Evolutionary conservation across 2,797 vertebrate genomes (phyloP).

Genomic region (Anabas testudineus): DNA sequence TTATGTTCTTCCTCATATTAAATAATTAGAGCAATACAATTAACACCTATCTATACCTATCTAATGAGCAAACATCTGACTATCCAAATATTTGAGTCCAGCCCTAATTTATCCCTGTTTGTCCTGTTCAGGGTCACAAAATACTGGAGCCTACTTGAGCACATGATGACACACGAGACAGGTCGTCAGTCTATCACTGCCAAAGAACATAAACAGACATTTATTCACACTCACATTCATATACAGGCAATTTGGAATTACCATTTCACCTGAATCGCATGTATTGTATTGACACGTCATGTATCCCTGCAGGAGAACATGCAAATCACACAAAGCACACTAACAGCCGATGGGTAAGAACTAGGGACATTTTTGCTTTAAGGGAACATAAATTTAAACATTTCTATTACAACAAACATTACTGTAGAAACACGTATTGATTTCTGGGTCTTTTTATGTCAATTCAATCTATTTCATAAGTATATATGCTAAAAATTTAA

Average conservation of each 20-base stretch:
- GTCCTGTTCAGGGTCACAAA: constrained; percentile 25
- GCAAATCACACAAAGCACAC: not conserved
- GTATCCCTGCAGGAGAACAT: not conserved
- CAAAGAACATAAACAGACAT: constrained; percentile 2
- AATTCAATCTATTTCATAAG: not conserved
- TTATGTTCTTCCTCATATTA: too few relatives aligned
- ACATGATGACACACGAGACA: not conserved
- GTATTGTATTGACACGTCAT: too few relatives aligned
- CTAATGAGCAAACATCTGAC: too few relatives aligned
- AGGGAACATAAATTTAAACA: not conserved
- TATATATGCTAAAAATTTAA: too few relatives aligned
- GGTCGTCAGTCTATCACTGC: not conserved
- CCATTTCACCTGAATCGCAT: not conserved
- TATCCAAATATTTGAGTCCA: not conserved
- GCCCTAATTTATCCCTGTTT: not conserved
- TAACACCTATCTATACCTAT: too few relatives aligned
- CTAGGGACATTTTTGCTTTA: not conserved
- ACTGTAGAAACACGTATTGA: not conserved
- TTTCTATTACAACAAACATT: not conserved
- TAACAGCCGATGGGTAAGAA: not conserved
- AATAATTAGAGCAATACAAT: too few relatives aligned
- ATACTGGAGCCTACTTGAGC: not conserved
- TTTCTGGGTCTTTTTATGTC: not conserved
- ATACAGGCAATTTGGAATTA: not conserved
- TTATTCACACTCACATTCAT: not conserved